phyloP scores from a whole-genome alignment of 64 coral and sea anemone genomes.

The Exaiptasia diaphana region DNA sequence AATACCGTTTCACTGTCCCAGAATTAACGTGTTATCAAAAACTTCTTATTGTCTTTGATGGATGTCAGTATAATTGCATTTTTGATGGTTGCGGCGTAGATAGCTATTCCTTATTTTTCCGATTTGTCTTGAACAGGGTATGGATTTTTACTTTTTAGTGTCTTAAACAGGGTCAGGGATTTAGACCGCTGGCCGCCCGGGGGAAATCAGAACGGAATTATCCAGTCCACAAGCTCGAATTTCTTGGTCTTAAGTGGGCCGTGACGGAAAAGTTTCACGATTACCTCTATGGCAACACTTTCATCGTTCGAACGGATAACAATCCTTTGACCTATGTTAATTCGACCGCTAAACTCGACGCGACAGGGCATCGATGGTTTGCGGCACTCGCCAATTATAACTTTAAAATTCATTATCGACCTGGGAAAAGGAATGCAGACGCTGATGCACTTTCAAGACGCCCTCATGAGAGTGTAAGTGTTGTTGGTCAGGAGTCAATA shows the following conservation, averaged over 20 bases:
- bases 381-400: not conserved
- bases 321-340: not conserved
- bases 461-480: too few species aligned
- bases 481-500: too few species aligned
- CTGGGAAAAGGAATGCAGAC: not conserved
- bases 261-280: slow-evolving; percentile 18
- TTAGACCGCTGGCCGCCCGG: not conserved
- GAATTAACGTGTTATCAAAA: too few species aligned
- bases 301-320: not conserved
- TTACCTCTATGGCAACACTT: not conserved
- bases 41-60: not conserved
- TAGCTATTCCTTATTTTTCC: not conserved
- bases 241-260: slow-evolving; percentile 6
- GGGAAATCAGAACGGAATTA: not conserved
- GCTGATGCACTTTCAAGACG: too few species aligned
- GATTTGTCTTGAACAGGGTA: not conserved
- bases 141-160: not conserved
- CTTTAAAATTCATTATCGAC: slow-evolving; percentile 3
- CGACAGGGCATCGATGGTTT: not conserved
- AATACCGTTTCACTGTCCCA: too few species aligned
- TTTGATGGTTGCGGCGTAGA: not conserved
- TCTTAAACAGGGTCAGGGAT: slow-evolving; percentile 7
- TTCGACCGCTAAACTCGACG: not conserved
- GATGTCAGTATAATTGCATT: not conserved
- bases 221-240: not conserved